A percentile compares a stretch with the other conserved stretches of the same genome.
Evolutionary conservation across 2,113 vertebrate genomes (phyloP).

Genomic region (Apodemus sylvaticus): DNA sequence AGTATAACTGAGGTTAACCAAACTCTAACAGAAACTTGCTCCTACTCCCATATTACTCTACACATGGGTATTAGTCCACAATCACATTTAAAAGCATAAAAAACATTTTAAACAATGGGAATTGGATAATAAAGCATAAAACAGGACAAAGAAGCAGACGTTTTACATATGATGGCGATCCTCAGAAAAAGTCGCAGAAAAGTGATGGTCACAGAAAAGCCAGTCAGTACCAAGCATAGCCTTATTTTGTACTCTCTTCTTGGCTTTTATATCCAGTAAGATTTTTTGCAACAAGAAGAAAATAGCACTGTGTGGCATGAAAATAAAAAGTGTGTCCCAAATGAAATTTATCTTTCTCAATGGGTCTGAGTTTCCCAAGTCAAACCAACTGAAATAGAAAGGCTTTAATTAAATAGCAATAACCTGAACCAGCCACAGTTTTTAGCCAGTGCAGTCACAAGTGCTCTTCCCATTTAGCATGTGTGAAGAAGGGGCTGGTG

Average conservation of each 20-base stretch:
- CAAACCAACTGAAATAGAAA: slow-evolving; percentile 55
- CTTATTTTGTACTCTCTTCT: background rate
- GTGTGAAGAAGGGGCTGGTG: background rate
- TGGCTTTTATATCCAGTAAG: background rate
- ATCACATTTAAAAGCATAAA: slow-evolving; percentile 13
- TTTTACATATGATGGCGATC: background rate
- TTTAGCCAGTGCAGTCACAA: slow-evolving; percentile 34
- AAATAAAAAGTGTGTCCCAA: slow-evolving; percentile 47
- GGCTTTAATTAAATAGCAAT: slow-evolving; percentile 39
- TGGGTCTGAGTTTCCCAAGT: slow-evolving; percentile 56
- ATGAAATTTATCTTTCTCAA: slow-evolving; percentile 56
- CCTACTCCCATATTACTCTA: background rate
- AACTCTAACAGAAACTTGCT: slow-evolving; percentile 45
- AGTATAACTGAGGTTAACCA: background rate
- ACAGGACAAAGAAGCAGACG: background rate
- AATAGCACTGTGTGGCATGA: background rate
- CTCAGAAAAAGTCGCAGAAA: too few species aligned
- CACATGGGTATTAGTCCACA: background rate
- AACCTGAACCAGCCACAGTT: slow-evolving; percentile 29
- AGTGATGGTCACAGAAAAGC: slow-evolving; percentile 3
- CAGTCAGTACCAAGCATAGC: slow-evolving; percentile 10
- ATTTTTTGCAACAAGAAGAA: slow-evolving; percentile 35
- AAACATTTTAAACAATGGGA: background rate
- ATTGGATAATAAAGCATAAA: slow-evolving; percentile 42
- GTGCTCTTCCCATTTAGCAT: background rate